Evolutionary conservation across 2,113 vertebrate genomes (phyloP).

Genomic region (Lathamus discolor): DNA sequence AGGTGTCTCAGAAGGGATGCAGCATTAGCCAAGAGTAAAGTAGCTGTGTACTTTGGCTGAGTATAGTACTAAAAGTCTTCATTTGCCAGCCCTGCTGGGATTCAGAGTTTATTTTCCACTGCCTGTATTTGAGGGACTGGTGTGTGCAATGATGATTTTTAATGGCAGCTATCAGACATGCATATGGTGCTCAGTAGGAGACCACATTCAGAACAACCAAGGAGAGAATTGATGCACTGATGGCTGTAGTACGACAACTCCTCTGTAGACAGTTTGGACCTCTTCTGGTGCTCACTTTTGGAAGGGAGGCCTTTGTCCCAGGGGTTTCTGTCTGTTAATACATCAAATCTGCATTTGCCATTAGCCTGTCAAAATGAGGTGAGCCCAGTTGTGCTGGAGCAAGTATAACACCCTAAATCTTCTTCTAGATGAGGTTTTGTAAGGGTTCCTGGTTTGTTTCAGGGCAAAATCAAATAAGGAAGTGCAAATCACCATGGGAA

Average conservation of each 20-base stretch:
- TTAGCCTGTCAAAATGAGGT: not conserved
- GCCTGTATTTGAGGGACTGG: constrained; percentile 33
- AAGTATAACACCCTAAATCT: not conserved
- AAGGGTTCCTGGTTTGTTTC: not conserved
- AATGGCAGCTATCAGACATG: constrained; percentile 63
- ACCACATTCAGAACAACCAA: not conserved
- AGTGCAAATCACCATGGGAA: not conserved
- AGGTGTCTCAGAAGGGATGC: constrained; percentile 38
- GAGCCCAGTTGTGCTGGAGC: not conserved
- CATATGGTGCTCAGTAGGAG: constrained; percentile 61
- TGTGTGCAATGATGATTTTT: constrained; percentile 60
- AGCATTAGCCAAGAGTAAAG: constrained; percentile 41
- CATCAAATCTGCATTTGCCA: not conserved
- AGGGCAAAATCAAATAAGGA: not conserved
- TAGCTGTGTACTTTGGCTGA: constrained; percentile 62
- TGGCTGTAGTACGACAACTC: not conserved
- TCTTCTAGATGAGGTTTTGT: not conserved
- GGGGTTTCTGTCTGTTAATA: not conserved
- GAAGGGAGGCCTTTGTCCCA: not conserved
- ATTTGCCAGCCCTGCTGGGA: constrained; percentile 54
- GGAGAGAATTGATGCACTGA: constrained; percentile 52
- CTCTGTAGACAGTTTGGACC: not conserved
- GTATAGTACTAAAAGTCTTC: constrained; percentile 18
- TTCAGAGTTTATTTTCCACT: constrained; percentile 54
- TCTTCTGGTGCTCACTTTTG: not conserved